phyloP scores from a whole-genome alignment of 1,140 invertebrate genomes.

The Pemphigus obesinymphae region DNA sequence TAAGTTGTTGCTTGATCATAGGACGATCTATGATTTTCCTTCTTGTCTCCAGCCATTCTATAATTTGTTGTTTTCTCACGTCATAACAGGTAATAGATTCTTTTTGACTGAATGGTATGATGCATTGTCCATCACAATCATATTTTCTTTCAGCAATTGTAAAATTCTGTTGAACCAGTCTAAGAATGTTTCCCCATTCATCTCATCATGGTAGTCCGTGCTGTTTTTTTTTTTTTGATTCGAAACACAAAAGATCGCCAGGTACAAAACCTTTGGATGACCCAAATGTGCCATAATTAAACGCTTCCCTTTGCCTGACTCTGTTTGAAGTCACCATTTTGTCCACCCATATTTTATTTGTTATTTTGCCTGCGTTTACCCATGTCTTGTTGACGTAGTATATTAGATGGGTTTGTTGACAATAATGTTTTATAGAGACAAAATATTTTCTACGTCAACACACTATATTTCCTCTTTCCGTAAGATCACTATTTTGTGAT shows the following conservation, averaged over 20 bases:
- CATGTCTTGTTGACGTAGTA: neutral
- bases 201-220: neutral
- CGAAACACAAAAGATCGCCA: neutral
- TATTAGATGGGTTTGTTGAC: neutral
- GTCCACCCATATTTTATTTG: neutral
- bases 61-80: no score
- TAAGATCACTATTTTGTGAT: neutral
- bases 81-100: no score
- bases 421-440: neutral
- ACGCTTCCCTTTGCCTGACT: neutral
- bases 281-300: constrained; percentile 13
- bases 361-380: neutral
- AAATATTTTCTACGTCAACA: neutral
- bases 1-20: no score
- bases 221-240: neutral
- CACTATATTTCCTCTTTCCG: neutral
- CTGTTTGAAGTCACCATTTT: neutral
- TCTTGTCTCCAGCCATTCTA: no score
- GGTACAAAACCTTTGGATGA: neutral
- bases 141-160: no score
- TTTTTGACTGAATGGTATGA: no score
- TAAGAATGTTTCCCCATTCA: neutral
- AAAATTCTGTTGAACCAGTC: neutral
- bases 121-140: no score
- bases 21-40: no score